Evolutionary conservation across 2,113 vertebrate species (phyloP).

Genomic region (Dunckerocampus dactyliophorus): DNA sequence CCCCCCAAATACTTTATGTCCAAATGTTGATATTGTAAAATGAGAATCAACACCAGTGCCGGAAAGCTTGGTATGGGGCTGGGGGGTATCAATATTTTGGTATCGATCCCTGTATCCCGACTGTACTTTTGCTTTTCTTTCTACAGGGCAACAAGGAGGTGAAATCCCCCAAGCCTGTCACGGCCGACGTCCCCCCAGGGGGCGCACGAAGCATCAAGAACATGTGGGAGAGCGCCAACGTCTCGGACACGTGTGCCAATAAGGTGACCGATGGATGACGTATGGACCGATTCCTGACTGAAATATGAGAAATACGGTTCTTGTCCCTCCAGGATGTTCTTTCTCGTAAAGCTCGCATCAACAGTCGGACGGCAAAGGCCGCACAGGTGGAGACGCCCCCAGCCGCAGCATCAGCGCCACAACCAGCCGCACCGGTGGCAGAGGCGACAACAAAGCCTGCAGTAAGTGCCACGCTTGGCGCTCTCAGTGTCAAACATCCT

Average conservation of each 20-base stretch:
- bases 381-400: constrained; percentile 81
- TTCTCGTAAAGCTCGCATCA: constrained; percentile 85
- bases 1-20: no score
- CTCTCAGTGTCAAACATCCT: constrained; percentile 22
- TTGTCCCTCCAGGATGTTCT: constrained; percentile 76
- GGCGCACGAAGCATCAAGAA: constrained; percentile 91
- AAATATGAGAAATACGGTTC: background rate
- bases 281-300: no score
- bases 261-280: constrained; percentile 71
- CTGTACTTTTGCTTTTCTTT: no score
- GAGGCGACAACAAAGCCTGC: constrained; percentile 46
- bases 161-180: constrained; percentile 76
- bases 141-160: constrained; percentile 81
- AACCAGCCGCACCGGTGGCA: constrained; percentile 43
- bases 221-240: constrained; percentile 96
- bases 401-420: constrained; percentile 44
- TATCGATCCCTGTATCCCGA: no score
- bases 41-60: no score
- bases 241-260: constrained; percentile 68
- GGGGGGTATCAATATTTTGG: no score
- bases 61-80: no score
- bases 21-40: no score
- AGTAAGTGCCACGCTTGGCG: constrained; percentile 39
- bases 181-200: constrained; percentile 83
- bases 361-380: constrained; percentile 85